Conservation (phyloP, 2,113 vertebrate genomes). For the Megatriorchis doriae region DNA sequence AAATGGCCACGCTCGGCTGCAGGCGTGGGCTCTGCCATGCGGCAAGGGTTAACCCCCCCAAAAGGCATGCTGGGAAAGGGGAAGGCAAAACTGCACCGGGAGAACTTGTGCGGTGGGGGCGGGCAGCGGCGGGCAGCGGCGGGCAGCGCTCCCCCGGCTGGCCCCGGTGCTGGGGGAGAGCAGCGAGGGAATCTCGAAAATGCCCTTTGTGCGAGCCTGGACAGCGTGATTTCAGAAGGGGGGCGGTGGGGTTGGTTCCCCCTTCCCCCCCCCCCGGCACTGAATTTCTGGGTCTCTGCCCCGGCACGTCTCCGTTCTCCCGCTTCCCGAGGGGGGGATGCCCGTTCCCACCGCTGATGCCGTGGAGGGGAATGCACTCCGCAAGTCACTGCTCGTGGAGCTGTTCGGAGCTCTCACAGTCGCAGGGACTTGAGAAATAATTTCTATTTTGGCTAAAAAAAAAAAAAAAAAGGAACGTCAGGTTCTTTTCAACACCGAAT, state of each 20-base stretch:
- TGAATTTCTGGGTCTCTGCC: background rate
- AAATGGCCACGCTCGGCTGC: background rate
- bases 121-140: background rate
- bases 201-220: background rate
- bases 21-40: background rate
- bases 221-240: background rate
- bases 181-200: background rate
- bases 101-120: background rate
- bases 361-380: too few species aligned
- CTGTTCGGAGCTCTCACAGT: background rate
- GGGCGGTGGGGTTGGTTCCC: too few species aligned
- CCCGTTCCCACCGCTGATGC: background rate
- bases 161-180: background rate
- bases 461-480: background rate
- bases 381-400: background rate
- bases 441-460: background rate
- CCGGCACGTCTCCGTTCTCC: background rate
- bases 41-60: background rate
- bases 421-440: background rate
- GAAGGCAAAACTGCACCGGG: background rate
- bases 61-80: background rate
- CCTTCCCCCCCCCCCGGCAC: background rate
- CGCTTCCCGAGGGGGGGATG: background rate
- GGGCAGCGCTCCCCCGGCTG: background rate
- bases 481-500: background rate